A percentile compares a stretch with the other conserved stretches of the same genome.
phyloP scores from a whole-genome alignment of 1,140 invertebrate genomes.

The Heliconius melpomene region DNA sequence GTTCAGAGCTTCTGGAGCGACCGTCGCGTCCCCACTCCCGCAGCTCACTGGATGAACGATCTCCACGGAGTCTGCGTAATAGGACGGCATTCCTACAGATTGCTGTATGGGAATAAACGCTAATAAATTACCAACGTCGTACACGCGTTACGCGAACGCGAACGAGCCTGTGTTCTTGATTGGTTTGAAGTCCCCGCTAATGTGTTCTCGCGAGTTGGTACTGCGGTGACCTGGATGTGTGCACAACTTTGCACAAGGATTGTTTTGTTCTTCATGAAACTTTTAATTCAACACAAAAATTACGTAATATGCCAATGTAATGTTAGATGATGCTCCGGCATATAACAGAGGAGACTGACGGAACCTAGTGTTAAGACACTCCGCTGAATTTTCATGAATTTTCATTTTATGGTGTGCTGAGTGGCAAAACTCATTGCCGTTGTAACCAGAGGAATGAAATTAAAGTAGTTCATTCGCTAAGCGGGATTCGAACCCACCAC shows the following conservation, averaged over 20 bases:
- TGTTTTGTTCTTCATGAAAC: not conserved
- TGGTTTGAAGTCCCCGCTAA: slow-evolving; percentile 77
- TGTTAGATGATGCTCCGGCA: too few species aligned
- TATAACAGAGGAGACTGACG: too few species aligned
- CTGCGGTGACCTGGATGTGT: slow-evolving; percentile 9
- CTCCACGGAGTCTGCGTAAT: slow-evolving; percentile 79
- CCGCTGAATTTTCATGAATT: too few species aligned
- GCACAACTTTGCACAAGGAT: not conserved
- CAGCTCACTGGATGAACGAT: slow-evolving; percentile 74
- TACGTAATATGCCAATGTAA: too few species aligned
- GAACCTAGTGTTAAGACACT: too few species aligned
- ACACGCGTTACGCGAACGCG: slow-evolving; percentile 70
- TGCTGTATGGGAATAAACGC: slow-evolving; percentile 79
- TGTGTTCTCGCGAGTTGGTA: slow-evolving; percentile 27
- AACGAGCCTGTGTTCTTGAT: slow-evolving; percentile 72
- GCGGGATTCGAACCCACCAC: too few species aligned
- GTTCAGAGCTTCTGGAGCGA: slow-evolving; percentile 57
- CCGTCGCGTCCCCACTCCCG: slow-evolving; percentile 62
- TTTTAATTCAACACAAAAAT: too few species aligned
- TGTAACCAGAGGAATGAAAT: not conserved
- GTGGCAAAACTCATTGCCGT: too few species aligned
- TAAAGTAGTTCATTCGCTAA: not conserved
- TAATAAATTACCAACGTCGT: slow-evolving; percentile 79
- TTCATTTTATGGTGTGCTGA: too few species aligned
- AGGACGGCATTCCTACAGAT: slow-evolving; percentile 77